phyloP scores from a whole-genome alignment of 2,888 invertebrate genomes.

The Seira ritae region DNA sequence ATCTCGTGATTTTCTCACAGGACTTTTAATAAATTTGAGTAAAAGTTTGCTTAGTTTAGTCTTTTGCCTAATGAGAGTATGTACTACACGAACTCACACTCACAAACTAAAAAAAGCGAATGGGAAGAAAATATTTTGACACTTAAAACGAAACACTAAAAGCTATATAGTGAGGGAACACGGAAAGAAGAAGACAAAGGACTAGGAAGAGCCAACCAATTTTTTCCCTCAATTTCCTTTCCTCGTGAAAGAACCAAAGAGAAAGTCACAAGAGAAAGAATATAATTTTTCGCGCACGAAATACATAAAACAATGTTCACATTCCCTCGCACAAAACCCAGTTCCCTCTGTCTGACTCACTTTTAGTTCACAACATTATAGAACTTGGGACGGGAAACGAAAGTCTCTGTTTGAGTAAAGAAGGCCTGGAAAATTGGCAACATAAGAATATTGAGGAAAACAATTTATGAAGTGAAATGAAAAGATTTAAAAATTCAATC shows the following conservation, averaged over 20 bases:
- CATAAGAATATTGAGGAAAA: no score
- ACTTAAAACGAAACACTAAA: neutral
- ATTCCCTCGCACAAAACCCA: neutral
- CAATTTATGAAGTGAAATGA: no score
- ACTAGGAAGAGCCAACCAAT: slow-evolving; percentile 12
- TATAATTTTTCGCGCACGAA: no score
- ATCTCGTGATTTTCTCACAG: neutral
- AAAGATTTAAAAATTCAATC: no score
- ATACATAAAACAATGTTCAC: slow-evolving; percentile 4
- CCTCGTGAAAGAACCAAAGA: neutral
- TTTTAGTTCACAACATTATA: no score
- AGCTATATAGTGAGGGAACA: neutral
- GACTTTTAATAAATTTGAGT: slow-evolving; percentile 50
- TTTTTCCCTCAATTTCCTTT: neutral
- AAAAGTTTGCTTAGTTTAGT: slow-evolving; percentile 28
- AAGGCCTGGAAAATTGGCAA: no score
- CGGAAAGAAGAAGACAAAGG: neutral
- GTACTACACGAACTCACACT: no score
- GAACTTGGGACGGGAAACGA: no score
- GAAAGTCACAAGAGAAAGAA: no score
- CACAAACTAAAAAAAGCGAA: no score
- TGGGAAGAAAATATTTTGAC: no score
- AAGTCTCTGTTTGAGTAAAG: no score
- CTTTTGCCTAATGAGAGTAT: slow-evolving; percentile 35
- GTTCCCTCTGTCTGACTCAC: neutral